Evolutionary conservation across 2,888 invertebrate species (phyloP).

Genomic region (Nephrotoma flavescens): DNA sequence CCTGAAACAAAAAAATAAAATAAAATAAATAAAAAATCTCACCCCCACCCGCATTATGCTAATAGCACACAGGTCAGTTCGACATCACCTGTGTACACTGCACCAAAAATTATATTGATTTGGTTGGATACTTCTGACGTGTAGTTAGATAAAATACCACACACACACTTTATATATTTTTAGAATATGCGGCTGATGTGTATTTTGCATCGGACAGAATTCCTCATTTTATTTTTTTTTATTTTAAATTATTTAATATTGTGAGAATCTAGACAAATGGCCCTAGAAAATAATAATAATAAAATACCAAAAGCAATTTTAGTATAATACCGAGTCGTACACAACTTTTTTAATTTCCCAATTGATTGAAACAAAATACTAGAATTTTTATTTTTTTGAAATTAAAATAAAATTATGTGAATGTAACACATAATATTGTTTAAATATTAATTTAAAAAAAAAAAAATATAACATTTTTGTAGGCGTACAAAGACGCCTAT

Average conservation of each 20-base stretch:
- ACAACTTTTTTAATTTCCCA: not conserved
- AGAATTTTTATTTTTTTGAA: not conserved
- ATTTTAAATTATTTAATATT: slow-evolving; percentile 9
- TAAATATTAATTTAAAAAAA: not conserved
- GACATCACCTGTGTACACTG: not conserved
- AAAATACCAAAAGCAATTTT: not conserved
- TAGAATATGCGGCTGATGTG: not conserved
- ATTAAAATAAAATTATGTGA: not conserved
- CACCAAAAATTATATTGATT: not conserved
- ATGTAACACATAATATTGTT: not conserved
- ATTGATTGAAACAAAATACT: not conserved
- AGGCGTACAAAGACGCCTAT: not conserved
- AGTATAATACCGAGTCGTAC: not conserved
- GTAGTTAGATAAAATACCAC: not conserved
- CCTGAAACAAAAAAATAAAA: not conserved
- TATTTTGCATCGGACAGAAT: not conserved
- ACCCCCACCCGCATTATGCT: not conserved
- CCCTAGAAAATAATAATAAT: not conserved
- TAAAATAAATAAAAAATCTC: not conserved
- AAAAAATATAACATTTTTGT: not conserved
- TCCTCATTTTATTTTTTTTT: not conserved
- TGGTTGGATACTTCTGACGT: not conserved
- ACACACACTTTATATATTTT: not conserved
- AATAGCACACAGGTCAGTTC: not conserved
- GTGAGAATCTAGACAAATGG: slow-evolving; percentile 8